Base-by-base conservation (phyloP, 2,113 vertebrate genomes). In the Festucalex cinctus region DNA sequence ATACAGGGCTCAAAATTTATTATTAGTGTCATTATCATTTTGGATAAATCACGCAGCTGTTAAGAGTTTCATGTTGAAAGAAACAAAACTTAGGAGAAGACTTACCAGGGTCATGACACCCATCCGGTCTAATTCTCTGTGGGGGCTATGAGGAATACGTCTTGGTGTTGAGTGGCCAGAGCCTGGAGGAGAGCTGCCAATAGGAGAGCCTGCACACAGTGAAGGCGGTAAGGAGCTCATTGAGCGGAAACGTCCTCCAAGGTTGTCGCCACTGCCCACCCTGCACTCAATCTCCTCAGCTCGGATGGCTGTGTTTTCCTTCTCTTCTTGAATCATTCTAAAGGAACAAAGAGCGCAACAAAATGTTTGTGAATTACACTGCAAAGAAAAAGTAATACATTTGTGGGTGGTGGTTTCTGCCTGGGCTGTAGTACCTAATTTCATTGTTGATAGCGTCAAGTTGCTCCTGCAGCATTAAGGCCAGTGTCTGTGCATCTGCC, bases 401-500 rank as follows among this genome's bases (percentile, higher is more conserved):
- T 22, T 26, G 6, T 43, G 6, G 6, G 41, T 17, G 13, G 14
- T 43, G 43, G 13, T 26, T 22, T 39, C 39, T 62, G 60, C n/a
- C 60, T 62, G 17, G 5, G 9, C 12, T 3, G 10, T 54, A 1
- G 0, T 73, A 97, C 97, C 97, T 94, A 71, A 99, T 99, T 88
- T 98, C 97, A 43, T 97, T 98, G 91, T 98, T 99, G 89, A 98
- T 99, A 5, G 97, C 96, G 2, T 99, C 97, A 70, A 99, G 87
- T 88, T 99, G 97, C 28, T 99, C 97, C 82, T 99, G 97, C 73
- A 99, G 92, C 97, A 99, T 99, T 19, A 98, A 82, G 65, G 97
- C 97, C 35, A 99, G 90, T 0, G 97, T 99, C 83, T 99, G 97
- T 5, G 97, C 97, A 5, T 99, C 97, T 0, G 97, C 94, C 87